These are phyloP conservation scores for Actias luna DNA, from an alignment of 2,888 invertebrate genomes.

Conservation along the genomic window DNA sequence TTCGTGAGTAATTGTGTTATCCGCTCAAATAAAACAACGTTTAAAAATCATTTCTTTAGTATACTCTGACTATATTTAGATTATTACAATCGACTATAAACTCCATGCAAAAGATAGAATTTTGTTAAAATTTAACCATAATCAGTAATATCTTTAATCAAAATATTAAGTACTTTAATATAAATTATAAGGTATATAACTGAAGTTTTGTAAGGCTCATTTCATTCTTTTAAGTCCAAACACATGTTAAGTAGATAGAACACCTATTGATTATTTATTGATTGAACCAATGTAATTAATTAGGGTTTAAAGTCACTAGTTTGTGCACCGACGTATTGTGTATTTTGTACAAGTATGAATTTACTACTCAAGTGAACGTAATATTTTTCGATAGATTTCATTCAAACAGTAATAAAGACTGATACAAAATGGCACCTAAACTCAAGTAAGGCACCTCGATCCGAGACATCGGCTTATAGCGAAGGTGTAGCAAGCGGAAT, in stretches of 20 bases:
- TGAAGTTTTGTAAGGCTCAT: not conserved
- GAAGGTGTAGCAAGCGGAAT: conserved; percentile 50
- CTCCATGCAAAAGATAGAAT: not conserved
- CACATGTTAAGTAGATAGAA: too few species aligned
- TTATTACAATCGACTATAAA: not conserved
- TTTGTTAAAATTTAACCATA: not conserved
- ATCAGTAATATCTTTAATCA: not conserved
- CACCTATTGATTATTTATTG: too few species aligned
- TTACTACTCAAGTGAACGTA: conserved; percentile 36
- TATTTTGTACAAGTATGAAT: conserved; percentile 24
- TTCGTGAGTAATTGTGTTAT: not conserved
- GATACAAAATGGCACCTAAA: conserved; percentile 45
- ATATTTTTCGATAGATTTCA: conserved; percentile 51
- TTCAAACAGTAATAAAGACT: conserved; percentile 40
- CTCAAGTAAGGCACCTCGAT: conserved; percentile 34
- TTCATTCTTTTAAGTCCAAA: not conserved
- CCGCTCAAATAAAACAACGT: not conserved
- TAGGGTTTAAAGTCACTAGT: not conserved
- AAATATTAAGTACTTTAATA: not conserved
- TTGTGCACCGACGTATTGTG: too few species aligned
- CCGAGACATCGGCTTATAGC: conserved; percentile 36
- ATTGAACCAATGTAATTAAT: not conserved
- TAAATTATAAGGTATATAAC: not conserved
- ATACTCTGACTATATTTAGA: not conserved
- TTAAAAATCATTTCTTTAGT: not conserved